phyloP scores from a whole-genome alignment of 2,888 invertebrate genomes.

The Brenthis daphne region DNA sequence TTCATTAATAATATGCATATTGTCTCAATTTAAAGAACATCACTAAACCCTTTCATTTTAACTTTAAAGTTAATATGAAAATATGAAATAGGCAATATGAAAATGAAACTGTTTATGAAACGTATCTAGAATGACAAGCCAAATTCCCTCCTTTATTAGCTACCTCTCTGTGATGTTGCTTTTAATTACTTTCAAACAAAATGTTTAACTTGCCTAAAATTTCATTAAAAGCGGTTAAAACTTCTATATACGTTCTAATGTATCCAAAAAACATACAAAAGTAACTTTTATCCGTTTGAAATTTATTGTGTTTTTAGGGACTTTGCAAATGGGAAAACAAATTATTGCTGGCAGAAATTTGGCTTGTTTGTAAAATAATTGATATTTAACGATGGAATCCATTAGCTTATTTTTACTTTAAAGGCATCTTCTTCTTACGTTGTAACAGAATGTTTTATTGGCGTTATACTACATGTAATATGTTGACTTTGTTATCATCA shows the following conservation, averaged over 20 bases:
- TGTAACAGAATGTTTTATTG: background rate
- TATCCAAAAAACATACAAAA: slow-evolving; percentile 37
- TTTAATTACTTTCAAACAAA: slow-evolving; percentile 44
- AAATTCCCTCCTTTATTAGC: slow-evolving; percentile 31
- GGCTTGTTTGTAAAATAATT: slow-evolving; percentile 16
- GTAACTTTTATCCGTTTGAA: slow-evolving; percentile 28
- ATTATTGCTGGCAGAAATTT: slow-evolving; percentile 11
- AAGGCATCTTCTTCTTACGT: background rate
- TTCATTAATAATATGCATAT: too few species aligned
- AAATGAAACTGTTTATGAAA: slow-evolving; percentile 15
- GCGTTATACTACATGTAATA: too few species aligned
- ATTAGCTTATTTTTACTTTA: slow-evolving; percentile 19
- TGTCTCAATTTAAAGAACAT: too few species aligned
- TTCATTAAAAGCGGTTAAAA: slow-evolving; percentile 41
- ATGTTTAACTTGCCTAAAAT: slow-evolving; percentile 44
- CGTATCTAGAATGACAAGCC: slow-evolving; percentile 16
- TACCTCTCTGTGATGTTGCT: slow-evolving; percentile 37
- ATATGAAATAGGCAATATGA: slow-evolving; percentile 5
- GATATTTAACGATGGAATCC: slow-evolving; percentile 21
- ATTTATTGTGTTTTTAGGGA: slow-evolving; percentile 19
- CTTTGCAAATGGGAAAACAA: slow-evolving; percentile 10
- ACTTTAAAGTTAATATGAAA: slow-evolving; percentile 3
- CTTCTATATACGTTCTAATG: slow-evolving; percentile 35
- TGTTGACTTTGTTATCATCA: too few species aligned
- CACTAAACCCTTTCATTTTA: background rate